phyloP scores from a whole-genome alignment of 2,113 vertebrate genomes.

The Ondatra zibethicus region DNA sequence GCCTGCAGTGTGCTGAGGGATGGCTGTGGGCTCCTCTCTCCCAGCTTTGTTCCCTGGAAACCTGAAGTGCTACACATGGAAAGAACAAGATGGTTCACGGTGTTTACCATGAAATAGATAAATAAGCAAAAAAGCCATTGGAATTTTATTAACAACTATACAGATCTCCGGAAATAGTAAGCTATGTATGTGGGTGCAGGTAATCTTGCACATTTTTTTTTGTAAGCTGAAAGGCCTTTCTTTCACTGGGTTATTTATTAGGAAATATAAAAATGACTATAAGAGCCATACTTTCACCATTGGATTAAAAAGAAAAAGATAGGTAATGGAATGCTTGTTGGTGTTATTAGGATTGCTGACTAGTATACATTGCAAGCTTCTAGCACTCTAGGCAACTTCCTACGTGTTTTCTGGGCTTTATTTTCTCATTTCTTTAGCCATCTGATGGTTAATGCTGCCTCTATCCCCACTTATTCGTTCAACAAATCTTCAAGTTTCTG shows the following conservation, averaged over 20 bases:
- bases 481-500: background rate
- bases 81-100: background rate
- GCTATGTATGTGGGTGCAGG: background rate
- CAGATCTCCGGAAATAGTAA: constrained; percentile 4
- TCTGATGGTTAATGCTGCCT: background rate
- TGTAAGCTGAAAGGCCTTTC: constrained; percentile 23
- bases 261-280: background rate
- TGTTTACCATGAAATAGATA: background rate
- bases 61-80: background rate
- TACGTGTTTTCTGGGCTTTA: background rate
- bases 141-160: constrained; percentile 28
- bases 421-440: background rate
- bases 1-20: background rate
- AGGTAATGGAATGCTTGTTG: background rate
- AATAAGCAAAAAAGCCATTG: constrained; percentile 25
- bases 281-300: background rate
- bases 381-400: background rate
- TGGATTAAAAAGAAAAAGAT: background rate
- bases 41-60: background rate
- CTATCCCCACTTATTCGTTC: background rate
- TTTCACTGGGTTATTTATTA: constrained; percentile 9
- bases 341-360: background rate
- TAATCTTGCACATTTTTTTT: constrained; percentile 49
- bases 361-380: background rate
- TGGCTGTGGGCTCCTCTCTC: background rate